Evolutionary conservation across 53 echinoderm and acorn worm genomes (phyloP).

Genomic region (Actinopyga echinites): DNA sequence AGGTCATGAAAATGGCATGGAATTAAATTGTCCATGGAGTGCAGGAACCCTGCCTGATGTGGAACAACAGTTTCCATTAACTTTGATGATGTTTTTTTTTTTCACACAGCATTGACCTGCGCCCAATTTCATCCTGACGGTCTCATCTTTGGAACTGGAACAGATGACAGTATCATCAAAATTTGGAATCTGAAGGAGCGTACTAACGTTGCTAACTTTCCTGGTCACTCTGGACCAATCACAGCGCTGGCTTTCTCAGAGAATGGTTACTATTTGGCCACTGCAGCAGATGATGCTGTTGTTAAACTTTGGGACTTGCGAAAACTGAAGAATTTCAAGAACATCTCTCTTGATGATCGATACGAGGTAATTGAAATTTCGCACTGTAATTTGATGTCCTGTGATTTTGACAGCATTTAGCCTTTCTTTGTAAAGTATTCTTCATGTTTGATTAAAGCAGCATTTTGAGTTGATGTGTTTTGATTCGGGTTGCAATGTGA

Average conservation of each 20-base stretch:
- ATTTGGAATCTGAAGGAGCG: constrained; percentile 99
- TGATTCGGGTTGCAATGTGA: too few species aligned
- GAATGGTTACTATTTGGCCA: constrained; percentile 99
- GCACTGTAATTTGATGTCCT: too few species aligned
- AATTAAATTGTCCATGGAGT: too few species aligned
- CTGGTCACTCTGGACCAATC: constrained; percentile 99
- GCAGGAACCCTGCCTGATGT: background rate
- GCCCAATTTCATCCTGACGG: constrained; percentile 99
- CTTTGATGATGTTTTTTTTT: background rate
- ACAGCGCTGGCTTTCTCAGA: constrained; percentile 97
- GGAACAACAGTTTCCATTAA: too few species aligned
- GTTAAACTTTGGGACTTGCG: constrained; percentile 98
- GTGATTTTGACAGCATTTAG: too few species aligned
- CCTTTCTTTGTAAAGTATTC: too few species aligned
- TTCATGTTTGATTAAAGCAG: too few species aligned
- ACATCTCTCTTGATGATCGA: constrained; percentile 88
- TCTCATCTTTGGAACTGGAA: constrained; percentile 98
- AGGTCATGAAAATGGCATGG: background rate
- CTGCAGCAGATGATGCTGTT: constrained; percentile 95
- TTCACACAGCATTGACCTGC: constrained; percentile 80
- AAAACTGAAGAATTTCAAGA: constrained; percentile 98
- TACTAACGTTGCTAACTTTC: constrained; percentile 97
- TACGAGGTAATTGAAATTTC: constrained; percentile 70
- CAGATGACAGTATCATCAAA: constrained; percentile 97
- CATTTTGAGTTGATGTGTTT: too few species aligned